A percentile compares a stretch with the other conserved stretches of the same genome.
These are phyloP conservation scores for Corynorhinus townsendii DNA, from an alignment of 2,113 vertebrate species.

Conservation along the genomic window DNA sequence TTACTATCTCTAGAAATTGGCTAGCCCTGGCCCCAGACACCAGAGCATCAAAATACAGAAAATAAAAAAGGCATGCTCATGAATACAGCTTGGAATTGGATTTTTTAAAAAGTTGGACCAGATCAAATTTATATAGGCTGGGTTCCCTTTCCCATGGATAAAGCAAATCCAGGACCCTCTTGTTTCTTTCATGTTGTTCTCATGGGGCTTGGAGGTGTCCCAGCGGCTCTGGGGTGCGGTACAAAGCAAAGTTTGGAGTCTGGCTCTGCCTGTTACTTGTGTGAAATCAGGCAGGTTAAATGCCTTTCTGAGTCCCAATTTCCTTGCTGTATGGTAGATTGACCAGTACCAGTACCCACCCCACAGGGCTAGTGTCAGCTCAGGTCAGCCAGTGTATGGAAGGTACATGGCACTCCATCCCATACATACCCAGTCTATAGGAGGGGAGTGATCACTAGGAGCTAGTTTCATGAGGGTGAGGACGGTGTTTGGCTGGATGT, in stretches of 20 bases:
- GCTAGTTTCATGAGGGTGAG: neutral
- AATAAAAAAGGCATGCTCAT: neutral
- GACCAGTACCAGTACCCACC: too few species aligned
- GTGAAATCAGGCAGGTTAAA: neutral
- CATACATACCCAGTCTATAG: fast-evolving
- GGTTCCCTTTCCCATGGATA: neutral
- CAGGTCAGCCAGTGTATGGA: neutral
- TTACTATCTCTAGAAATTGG: neutral
- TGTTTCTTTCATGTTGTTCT: neutral
- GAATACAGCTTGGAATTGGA: neutral
- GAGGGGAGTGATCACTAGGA: neutral
- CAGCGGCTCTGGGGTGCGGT: neutral
- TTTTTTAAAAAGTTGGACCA: neutral
- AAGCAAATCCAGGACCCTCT: neutral
- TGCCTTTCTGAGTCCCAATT: neutral
- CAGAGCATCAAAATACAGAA: neutral
- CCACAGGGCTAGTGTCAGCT: neutral
- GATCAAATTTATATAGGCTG: neutral
- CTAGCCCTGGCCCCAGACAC: neutral
- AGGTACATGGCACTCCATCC: fast-evolving
- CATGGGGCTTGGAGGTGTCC: neutral
- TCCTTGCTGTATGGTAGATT: neutral
- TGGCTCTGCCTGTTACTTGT: neutral
- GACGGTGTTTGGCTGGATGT: neutral
- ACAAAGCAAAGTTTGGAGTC: neutral